Conservation (phyloP, 2,113 vertebrate genomes). For the Megalops atlanticus region DNA sequence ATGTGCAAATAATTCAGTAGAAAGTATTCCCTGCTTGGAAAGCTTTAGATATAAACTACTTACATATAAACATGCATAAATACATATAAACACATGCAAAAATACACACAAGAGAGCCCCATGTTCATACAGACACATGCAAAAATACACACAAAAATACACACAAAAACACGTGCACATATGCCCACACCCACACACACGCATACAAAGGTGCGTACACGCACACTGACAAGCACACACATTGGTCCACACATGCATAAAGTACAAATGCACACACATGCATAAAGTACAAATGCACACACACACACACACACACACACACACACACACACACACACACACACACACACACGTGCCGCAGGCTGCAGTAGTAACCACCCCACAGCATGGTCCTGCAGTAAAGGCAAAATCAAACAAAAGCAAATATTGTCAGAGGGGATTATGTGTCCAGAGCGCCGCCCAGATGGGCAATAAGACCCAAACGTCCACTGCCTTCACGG, state of each 20-base stretch:
- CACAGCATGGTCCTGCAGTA: constrained; percentile 16
- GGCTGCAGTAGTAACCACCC: no score
- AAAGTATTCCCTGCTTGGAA: neutral
- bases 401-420: constrained; percentile 22
- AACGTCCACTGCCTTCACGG: constrained; percentile 42
- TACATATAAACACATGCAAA: no score
- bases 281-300: neutral
- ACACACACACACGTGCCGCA: constrained; percentile 12
- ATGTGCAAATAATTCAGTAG: neutral
- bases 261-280: neutral
- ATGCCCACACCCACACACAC: no score
- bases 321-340: constrained; percentile 24
- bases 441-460: constrained; percentile 42
- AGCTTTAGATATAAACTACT: neutral
- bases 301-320: neutral
- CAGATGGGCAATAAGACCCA: constrained; percentile 52
- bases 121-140: no score
- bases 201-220: neutral
- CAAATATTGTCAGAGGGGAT: constrained; percentile 58
- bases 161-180: constrained; percentile 10
- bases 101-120: no score
- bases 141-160: neutral
- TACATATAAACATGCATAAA: no score
- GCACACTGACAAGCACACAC: constrained; percentile 1
- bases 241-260: neutral